Conservation (phyloP, 2,797 vertebrate species). For the Enteromius viviparus region DNA sequence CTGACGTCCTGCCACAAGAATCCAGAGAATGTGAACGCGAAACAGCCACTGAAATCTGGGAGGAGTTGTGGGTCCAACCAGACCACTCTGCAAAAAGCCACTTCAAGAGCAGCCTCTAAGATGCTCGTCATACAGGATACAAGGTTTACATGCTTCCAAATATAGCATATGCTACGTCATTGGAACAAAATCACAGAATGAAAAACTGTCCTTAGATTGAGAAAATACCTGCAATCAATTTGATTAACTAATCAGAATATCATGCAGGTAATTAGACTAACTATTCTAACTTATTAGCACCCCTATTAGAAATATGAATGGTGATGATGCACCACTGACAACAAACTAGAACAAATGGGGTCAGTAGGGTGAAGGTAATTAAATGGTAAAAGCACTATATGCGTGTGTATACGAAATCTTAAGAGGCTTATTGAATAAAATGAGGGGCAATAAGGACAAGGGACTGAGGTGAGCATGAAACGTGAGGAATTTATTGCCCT, state of each 20-base stretch:
- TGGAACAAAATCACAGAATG: slow-evolving; percentile 14
- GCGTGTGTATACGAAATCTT: slow-evolving; percentile 1
- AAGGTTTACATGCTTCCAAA: slow-evolving; percentile 22
- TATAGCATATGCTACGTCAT: neutral
- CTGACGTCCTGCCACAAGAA: slow-evolving; percentile 64
- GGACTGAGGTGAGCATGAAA: slow-evolving; percentile 16
- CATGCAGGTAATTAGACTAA: neutral
- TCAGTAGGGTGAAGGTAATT: slow-evolving; percentile 18
- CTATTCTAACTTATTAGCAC: neutral
- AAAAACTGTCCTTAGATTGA: neutral
- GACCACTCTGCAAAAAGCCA: slow-evolving; percentile 27
- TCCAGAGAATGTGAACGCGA: slow-evolving; percentile 55
- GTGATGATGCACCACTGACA: neutral
- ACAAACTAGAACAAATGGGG: neutral
- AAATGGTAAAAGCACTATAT: neutral
- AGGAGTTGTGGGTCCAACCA: slow-evolving; percentile 16
- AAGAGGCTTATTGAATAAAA: slow-evolving; percentile 25
- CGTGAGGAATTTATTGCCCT: slow-evolving; percentile 50
- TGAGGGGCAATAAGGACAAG: slow-evolving; percentile 16
- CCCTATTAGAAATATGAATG: neutral
- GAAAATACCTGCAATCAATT: neutral
- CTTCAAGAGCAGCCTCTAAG: neutral
- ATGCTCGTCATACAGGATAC: slow-evolving; percentile 11
- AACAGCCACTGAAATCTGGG: slow-evolving; percentile 16
- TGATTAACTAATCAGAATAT: neutral